Base-by-base conservation (phyloP, 1,140 invertebrate species). In the Cepaea nemoralis region DNA sequence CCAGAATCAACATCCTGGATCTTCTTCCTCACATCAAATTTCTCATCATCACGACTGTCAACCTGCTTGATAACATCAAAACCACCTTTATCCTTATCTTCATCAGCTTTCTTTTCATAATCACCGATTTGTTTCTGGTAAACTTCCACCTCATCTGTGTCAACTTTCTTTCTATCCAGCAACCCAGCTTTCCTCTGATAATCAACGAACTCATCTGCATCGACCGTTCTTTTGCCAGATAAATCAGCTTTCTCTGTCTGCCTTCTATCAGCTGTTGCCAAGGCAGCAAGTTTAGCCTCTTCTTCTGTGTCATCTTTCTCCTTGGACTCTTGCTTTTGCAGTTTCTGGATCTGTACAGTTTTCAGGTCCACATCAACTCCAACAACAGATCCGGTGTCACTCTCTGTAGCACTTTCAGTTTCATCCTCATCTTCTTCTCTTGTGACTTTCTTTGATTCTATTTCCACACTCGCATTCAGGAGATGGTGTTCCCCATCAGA, bases 321-420 rank as follows among this genome's bases (percentile, higher is more conserved):
- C 35, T 55, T 37, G 69, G 71, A 55, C 16, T 69, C 63, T 37
- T 79, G 77, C 0, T 66, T 79, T n/a, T 35, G 37, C 16, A 71
- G 14, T 55, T 73, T 77, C 48, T 78, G 59, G n/a, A 27, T 71
- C 59, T 24, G 31, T 24, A 27, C 45, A 71, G 16, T 27, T n/a
- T 24, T 2, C 24, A 33, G 10, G 31, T 40, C 48, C 16, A 39
- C 35, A 10, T 75, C 70, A n/a, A 66, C 79, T 27, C 39, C 70
- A 40, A 81, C 70, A n/a, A 74, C 70, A 63, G 70, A 74, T 27
- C 39, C 71, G 1, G 63, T 71, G 0, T 22, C 59, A 48, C 71
- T 42, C 16, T 24, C 80, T 1, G 71, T 63, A 55, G 74, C 77
- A 79, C 77, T 79, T n/a, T 79, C 77, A 39, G 50, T 5, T 10